phyloP scores from a whole-genome alignment of 2,888 invertebrate genomes.

The Phrixothrix hirtus region DNA sequence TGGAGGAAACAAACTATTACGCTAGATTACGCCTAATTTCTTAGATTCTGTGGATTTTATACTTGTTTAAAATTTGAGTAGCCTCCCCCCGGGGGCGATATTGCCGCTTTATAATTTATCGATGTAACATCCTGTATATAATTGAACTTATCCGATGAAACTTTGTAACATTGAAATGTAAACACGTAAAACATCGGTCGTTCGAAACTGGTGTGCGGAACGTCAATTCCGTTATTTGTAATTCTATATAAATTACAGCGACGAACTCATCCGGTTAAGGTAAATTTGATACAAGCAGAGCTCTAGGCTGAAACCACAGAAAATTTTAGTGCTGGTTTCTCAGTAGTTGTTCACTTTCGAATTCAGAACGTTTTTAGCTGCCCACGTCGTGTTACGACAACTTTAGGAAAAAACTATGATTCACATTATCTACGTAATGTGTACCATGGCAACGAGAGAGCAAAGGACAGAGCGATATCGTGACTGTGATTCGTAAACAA shows the following conservation, averaged over 20 bases:
- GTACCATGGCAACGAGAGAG: too few species aligned
- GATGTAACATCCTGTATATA: too few species aligned
- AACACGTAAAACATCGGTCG: constrained; percentile 5
- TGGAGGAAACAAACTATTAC: too few species aligned
- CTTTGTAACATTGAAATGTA: not conserved
- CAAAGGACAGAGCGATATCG: too few species aligned
- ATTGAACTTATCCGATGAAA: too few species aligned
- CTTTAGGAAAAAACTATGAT: constrained; percentile 9
- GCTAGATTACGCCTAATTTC: too few species aligned
- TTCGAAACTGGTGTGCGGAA: not conserved
- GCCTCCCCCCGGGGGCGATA: too few species aligned
- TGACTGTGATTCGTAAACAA: too few species aligned
- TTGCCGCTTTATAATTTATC: too few species aligned
- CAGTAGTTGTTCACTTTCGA: constrained; percentile 14
- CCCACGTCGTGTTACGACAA: constrained; percentile 8
- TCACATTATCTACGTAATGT: too few species aligned
- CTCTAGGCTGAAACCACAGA: constrained; percentile 17
- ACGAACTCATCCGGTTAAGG: constrained; percentile 18
- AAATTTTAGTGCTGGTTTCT: constrained; percentile 9
- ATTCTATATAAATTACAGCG: constrained; percentile 13
- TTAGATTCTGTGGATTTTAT: too few species aligned
- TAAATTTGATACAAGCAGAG: constrained; percentile 15
- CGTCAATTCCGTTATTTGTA: constrained; percentile 7
- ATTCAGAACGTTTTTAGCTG: constrained; percentile 18
- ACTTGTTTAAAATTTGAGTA: too few species aligned